Percentiles rank a stretch among this genome's conserved stretches.
phyloP scores from a whole-genome alignment of 1,140 invertebrate genomes.

The Drosophila parvula region DNA sequence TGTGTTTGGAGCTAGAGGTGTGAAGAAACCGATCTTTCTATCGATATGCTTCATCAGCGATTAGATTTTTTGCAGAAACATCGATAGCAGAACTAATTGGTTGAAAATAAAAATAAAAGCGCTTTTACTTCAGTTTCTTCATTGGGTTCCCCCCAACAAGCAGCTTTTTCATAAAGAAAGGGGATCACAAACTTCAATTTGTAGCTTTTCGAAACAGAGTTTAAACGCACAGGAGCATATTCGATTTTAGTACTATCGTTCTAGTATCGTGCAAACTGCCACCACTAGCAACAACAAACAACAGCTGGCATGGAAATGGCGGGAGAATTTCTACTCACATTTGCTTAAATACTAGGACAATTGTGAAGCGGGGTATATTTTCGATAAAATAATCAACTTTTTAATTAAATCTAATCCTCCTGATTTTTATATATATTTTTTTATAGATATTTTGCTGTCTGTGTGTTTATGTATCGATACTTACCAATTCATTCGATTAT shows the following conservation, averaged over 20 bases:
- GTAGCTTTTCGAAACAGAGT: not conserved
- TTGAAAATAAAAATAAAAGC: not conserved
- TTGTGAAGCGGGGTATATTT: not conserved
- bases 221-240: not conserved
- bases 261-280: not conserved
- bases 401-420: not conserved
- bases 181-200: not conserved
- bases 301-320: not conserved
- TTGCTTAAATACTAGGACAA: too few species aligned
- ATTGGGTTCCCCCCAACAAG: not conserved
- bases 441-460: not conserved
- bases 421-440: not conserved
- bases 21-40: not conserved
- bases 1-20: constrained; percentile 26
- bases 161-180: not conserved
- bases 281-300: constrained; percentile 2
- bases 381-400: not conserved
- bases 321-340: not conserved
- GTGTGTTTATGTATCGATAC: not conserved
- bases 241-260: not conserved
- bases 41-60: not conserved
- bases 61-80: not conserved
- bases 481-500: not conserved
- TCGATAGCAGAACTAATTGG: not conserved
- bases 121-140: not conserved